A percentile compares a stretch with the other conserved stretches of the same genome.
Evolutionary conservation across 2,888 invertebrate genomes (phyloP).

Genomic region (Nesidiocoris tenuis): DNA sequence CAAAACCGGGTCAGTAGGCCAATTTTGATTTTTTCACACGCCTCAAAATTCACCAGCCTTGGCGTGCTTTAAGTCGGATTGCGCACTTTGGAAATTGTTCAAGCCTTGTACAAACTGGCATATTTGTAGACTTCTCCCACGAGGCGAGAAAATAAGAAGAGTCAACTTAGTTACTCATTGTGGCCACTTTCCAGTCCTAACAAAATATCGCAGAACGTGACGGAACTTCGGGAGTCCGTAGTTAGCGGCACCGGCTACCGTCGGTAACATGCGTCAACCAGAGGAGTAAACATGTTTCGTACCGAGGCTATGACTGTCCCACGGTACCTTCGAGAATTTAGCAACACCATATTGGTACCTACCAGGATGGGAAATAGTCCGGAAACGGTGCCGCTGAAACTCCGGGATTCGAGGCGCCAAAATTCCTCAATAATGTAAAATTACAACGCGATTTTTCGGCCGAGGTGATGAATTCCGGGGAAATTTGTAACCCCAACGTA

Average conservation of each 20-base stretch:
- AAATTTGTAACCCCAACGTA: no score
- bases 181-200: conserved; percentile 17
- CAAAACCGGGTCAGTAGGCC: no score
- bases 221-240: conserved; percentile 22
- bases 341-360: no score
- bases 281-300: background rate
- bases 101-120: background rate
- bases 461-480: no score
- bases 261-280: conserved; percentile 10
- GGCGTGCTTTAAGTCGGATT: background rate
- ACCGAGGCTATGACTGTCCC: background rate
- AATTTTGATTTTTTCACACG: no score
- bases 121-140: background rate
- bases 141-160: background rate
- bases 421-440: no score
- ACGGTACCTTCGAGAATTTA: background rate
- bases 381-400: no score
- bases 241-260: conserved; percentile 24
- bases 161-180: background rate
- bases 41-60: no score
- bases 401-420: no score
- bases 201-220: conserved; percentile 13
- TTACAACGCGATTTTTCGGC: no score
- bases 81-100: background rate
- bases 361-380: no score